phyloP scores from a whole-genome alignment of 2,888 invertebrate species.

The Apotomis betuletana region DNA sequence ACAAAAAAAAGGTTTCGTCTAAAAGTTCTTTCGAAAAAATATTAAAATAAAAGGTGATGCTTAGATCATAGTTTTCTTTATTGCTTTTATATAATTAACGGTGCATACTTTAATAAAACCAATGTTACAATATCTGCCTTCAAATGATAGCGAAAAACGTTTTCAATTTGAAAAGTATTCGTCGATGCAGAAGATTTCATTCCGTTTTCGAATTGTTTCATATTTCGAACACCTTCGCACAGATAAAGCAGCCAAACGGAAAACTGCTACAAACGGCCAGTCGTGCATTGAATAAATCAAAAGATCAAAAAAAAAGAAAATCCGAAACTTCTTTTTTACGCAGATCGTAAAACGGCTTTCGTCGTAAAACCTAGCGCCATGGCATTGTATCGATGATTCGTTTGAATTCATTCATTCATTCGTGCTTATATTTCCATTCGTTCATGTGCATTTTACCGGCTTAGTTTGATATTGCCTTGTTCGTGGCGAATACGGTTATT shows the following conservation, averaged over 20 bases:
- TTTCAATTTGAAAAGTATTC: background rate
- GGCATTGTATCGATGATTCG: constrained; percentile 28
- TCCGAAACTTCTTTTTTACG: constrained; percentile 25
- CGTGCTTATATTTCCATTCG: constrained; percentile 24
- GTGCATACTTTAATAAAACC: background rate
- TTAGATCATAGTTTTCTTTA: too few species aligned
- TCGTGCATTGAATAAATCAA: constrained; percentile 41
- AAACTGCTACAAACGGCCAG: constrained; percentile 37
- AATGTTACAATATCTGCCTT: background rate
- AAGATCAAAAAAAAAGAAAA: constrained; percentile 29
- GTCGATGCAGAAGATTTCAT: constrained; percentile 15
- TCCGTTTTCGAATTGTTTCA: constrained; percentile 36
- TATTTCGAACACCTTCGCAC: constrained; percentile 39
- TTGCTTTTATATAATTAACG: too few species aligned
- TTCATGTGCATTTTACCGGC: constrained; percentile 5
- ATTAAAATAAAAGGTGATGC: too few species aligned
- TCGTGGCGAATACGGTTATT: too few species aligned
- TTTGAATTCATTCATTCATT: constrained; percentile 23
- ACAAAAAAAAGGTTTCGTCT: too few species aligned
- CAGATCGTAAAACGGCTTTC: constrained; percentile 31
- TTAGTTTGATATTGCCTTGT: background rate
- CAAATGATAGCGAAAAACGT: background rate
- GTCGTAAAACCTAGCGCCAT: constrained; percentile 29
- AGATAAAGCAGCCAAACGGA: constrained; percentile 32
- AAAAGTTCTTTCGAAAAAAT: too few species aligned